Evolutionary conservation across 2,797 vertebrate species (phyloP).

Genomic region (Pitangus sulphuratus): DNA sequence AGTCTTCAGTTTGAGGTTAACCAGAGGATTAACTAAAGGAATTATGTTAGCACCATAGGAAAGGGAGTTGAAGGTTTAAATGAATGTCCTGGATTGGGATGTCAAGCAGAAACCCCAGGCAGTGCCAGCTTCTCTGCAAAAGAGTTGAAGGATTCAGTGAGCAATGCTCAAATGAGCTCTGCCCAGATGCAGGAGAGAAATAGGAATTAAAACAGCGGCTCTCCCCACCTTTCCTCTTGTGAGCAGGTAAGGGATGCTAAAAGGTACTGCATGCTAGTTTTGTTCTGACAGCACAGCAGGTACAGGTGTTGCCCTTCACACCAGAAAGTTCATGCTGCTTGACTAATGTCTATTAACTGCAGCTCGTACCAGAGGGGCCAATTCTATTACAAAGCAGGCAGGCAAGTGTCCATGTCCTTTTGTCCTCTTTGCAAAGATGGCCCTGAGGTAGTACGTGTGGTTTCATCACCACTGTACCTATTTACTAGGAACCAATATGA

Average conservation of each 20-base stretch:
- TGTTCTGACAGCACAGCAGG: background rate
- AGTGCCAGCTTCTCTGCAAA: background rate
- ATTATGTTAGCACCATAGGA: background rate
- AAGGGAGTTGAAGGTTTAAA: background rate
- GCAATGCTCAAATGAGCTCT: background rate
- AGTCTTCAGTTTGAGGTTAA: background rate
- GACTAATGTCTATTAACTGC: background rate
- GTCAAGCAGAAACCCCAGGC: background rate
- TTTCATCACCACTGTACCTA: background rate
- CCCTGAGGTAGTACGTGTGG: background rate
- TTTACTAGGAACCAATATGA: background rate
- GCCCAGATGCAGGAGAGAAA: background rate
- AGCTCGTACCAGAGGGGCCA: background rate
- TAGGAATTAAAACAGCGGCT: background rate
- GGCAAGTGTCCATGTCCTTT: background rate
- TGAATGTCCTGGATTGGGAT: background rate
- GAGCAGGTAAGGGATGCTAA: background rate
- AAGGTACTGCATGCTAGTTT: background rate
- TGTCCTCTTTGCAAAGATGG: background rate
- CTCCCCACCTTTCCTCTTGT: background rate
- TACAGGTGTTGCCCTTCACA: slow-evolving; percentile 9
- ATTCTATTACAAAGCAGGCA: background rate
- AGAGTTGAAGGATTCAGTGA: background rate
- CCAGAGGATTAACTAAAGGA: background rate
- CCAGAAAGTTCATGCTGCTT: background rate